Conservation (phyloP, 2,113 vertebrate species). For the Gracilinanus agilis region DNA sequence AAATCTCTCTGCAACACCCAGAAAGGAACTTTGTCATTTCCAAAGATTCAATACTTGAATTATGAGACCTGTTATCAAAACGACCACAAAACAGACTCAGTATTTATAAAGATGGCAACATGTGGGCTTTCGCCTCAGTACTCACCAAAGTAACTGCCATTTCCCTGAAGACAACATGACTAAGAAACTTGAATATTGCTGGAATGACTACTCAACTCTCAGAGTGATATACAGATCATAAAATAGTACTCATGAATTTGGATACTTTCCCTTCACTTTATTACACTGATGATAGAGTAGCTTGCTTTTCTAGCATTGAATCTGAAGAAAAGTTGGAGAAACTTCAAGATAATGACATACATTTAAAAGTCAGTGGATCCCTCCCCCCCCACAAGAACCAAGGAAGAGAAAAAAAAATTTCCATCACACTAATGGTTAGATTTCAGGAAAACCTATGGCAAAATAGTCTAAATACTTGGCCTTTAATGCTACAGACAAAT, state of each 20-base stretch:
- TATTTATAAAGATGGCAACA: slow-evolving; percentile 48
- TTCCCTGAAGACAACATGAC: slow-evolving; percentile 37
- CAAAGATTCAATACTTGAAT: slow-evolving; percentile 28
- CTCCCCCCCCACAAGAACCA: background rate
- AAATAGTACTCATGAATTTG: slow-evolving; percentile 53
- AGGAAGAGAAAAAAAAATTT: slow-evolving; percentile 9
- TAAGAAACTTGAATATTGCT: slow-evolving; percentile 21
- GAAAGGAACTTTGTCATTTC: slow-evolving; percentile 14
- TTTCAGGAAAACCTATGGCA: slow-evolving; percentile 45
- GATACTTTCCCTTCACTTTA: slow-evolving; percentile 57
- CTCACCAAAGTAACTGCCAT: background rate
- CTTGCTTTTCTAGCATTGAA: slow-evolving; percentile 46
- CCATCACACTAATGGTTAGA: slow-evolving; percentile 31
- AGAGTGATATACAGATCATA: slow-evolving; percentile 56
- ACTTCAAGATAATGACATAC: background rate
- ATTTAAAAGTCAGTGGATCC: background rate
- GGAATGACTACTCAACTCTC: slow-evolving; percentile 36
- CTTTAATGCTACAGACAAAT: background rate
- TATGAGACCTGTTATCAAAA: slow-evolving; percentile 49
- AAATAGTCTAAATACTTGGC: slow-evolving; percentile 56
- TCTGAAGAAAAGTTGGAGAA: background rate
- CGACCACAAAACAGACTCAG: background rate
- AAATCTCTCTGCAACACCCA: slow-evolving; percentile 24
- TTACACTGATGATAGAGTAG: background rate
- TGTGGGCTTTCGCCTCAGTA: background rate